phyloP scores from a whole-genome alignment of 2,888 invertebrate genomes.

The Esperia sulphurella region DNA sequence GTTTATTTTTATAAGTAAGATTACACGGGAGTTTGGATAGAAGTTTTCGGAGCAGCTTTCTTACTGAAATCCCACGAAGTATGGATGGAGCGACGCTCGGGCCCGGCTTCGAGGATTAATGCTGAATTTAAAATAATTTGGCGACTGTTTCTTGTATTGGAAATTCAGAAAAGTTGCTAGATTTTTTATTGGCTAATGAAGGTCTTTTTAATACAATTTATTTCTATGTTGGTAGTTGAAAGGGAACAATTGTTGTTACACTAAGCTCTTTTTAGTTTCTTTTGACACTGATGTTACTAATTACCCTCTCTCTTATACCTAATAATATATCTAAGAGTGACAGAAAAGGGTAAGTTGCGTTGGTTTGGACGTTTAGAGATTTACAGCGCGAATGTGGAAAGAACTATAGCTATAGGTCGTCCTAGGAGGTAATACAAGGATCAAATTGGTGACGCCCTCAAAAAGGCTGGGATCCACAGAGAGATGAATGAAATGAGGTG shows the following conservation, averaged over 20 bases:
- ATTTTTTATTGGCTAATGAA: slow-evolving; percentile 18
- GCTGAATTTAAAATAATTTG: slow-evolving; percentile 72
- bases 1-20: slow-evolving; percentile 81
- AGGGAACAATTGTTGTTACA: background rate
- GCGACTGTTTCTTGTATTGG: slow-evolving; percentile 51
- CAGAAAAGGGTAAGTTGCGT: no score
- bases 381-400: no score
- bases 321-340: no score
- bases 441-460: no score
- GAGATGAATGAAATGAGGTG: no score
- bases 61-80: slow-evolving; percentile 71
- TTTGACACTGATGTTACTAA: no score
- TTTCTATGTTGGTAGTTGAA: background rate
- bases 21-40: slow-evolving; percentile 71
- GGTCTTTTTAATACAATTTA: background rate
- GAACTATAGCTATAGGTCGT: no score
- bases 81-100: slow-evolving; percentile 62
- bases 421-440: no score
- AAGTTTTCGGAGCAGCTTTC: slow-evolving; percentile 72
- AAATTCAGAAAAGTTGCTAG: slow-evolving; percentile 49
- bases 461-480: no score
- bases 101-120: slow-evolving; percentile 67
- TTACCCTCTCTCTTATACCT: no score
- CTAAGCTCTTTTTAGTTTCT: background rate
- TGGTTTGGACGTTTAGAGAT: no score